These are phyloP conservation scores for Distichodus sexfasciatus DNA, from an alignment of 2,797 vertebrate genomes.

Conservation along the genomic window DNA sequence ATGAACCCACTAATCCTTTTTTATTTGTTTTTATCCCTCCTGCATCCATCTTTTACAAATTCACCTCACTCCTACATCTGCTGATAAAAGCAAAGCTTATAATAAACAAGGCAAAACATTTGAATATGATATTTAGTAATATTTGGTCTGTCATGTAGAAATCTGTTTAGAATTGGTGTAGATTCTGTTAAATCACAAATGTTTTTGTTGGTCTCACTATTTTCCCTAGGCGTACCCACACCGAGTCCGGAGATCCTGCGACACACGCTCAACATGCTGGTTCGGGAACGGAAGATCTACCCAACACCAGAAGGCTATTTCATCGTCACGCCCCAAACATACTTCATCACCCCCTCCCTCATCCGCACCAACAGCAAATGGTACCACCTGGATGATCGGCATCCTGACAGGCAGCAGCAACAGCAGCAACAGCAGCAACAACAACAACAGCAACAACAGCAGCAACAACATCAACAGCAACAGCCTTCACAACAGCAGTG, in stretches of 20 bases:
- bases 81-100: not conserved
- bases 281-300: conserved; percentile 98
- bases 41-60: not conserved
- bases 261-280: conserved; percentile 96
- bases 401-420: conserved; percentile 82
- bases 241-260: conserved; percentile 96
- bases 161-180: not conserved
- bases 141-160: too few species aligned
- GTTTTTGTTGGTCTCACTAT: not conserved
- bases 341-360: conserved; percentile 98
- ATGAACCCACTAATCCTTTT: conserved; percentile 21
- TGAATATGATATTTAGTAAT: too few species aligned
- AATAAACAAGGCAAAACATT: not conserved
- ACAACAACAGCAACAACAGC: conserved; percentile 36
- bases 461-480: conserved; percentile 49
- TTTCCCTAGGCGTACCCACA: conserved; percentile 89
- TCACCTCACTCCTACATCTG: too few species aligned
- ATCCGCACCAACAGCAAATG: conserved; percentile 99
- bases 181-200: not conserved
- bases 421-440: conserved; percentile 51
- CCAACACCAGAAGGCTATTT: conserved; percentile 98
- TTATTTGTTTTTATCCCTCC: not conserved
- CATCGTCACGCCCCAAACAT: conserved; percentile 98
- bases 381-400: conserved; percentile 98
- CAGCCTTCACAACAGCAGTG: conserved; percentile 74